Percentiles rank a stretch among this genome's conserved stretches.
Conservation (phyloP, 1,140 invertebrate species). For the Chionoecetes opilio region DNA sequence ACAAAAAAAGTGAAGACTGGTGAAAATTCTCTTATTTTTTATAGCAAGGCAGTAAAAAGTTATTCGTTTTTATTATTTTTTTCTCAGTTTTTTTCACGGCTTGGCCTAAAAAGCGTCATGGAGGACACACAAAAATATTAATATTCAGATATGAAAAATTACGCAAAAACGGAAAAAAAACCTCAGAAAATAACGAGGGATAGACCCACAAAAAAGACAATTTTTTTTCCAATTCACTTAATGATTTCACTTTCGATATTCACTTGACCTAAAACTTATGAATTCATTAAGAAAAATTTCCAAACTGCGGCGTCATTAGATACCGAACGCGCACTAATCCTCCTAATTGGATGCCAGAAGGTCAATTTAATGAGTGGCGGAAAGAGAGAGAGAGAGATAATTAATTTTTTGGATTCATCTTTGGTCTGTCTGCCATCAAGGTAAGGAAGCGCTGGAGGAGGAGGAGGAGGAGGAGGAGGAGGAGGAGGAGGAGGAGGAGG, state of each 20-base stretch:
- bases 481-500: background rate
- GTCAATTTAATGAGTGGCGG: conserved; percentile 59
- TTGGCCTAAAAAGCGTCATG: too few species aligned
- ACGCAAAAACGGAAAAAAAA: too few species aligned
- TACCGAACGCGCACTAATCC: conserved; percentile 49
- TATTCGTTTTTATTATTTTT: too few species aligned
- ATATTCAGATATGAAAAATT: too few species aligned
- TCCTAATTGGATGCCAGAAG: conserved; percentile 65
- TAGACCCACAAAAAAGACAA: too few species aligned
- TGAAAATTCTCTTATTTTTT: too few species aligned
- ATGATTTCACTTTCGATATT: too few species aligned
- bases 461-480: conserved; percentile 46
- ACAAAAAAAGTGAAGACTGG: too few species aligned
- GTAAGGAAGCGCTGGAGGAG: background rate
- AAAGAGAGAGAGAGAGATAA: conserved; percentile 21
- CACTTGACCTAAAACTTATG: background rate
- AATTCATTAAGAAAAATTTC: conserved; percentile 37
- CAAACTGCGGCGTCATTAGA: conserved; percentile 65
- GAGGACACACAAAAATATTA: too few species aligned
- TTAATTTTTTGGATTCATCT: conserved; percentile 57
- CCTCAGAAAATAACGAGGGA: too few species aligned
- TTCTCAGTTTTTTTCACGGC: too few species aligned
- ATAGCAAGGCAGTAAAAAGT: too few species aligned
- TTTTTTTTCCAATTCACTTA: background rate
- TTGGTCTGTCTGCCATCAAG: background rate